Evolutionary conservation across 2,888 invertebrate genomes (phyloP), one percentile per base, ranked within the genome.

Genomic region (Drosophila neonasuta): DNA sequence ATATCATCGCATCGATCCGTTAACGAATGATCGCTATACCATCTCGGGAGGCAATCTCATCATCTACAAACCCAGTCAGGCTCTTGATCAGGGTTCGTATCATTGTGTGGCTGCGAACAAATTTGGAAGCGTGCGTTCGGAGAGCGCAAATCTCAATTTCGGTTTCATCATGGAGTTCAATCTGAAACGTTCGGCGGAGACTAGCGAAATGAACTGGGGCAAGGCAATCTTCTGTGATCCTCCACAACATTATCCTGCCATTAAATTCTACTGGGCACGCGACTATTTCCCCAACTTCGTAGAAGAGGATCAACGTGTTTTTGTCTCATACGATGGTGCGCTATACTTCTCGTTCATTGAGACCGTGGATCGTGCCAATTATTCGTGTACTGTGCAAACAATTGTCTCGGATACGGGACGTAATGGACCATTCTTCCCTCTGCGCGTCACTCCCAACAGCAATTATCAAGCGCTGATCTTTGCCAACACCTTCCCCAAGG

Each of bases 271-370:
- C 78, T 99, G 98, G 98, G 95, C 96, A 9, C 94, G 98, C 71
- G 95, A 96, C 86, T 95, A 93, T 86, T 97, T 97, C 80, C 96
- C 96, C 0, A 97, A 97, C 90, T 96, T 98, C 79, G 97, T 99
- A 1, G 97, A 98, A 89, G 97, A 98, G 90, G 97, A 97, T 90
- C 94, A 95, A 86, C 92, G 98, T 75, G 96, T 97, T 0, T 98
- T 99, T 92, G 97, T 98, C 0, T 98, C 98, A 0, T 93, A 95
- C 86, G 98, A 98, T 92, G 98, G 98, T 45, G 96, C 97, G 11
- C 92, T 99, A 13, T 99, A 99, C 88, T 98, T 99, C 89, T 97
- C 98, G 17, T 96, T 97, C 7, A 93, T 99, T 80, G 98, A 98
- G 91, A 94, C 94, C 30, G 97, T 97, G 58, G 98, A 98, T 91